Percentiles rank a stretch among this genome's conserved stretches.
Evolutionary conservation across 2,888 invertebrate species (phyloP).

Genomic region (Actias luna): DNA sequence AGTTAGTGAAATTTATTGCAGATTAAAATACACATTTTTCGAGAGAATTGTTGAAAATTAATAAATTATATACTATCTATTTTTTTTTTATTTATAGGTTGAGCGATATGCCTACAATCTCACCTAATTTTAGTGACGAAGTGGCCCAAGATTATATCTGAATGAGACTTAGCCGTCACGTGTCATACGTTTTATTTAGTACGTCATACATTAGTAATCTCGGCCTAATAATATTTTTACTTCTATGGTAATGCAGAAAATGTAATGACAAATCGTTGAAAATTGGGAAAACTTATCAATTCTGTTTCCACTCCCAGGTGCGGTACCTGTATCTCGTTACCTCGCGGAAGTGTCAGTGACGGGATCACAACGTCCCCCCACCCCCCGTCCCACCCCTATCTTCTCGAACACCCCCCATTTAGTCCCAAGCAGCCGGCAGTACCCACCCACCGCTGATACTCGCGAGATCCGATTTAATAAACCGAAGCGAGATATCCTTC

Average conservation of each 20-base stretch:
- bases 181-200: no score
- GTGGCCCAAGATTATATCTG: no score
- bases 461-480: slow-evolving; percentile 18
- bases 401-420: background rate
- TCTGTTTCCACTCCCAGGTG: background rate
- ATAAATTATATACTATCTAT: no score
- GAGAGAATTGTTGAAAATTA: no score
- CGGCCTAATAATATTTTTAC: no score
- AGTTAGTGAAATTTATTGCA: no score
- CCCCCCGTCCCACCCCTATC: background rate
- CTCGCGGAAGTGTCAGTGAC: slow-evolving; percentile 15
- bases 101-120: no score
- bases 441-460: slow-evolving; percentile 15
- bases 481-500: slow-evolving; percentile 7
- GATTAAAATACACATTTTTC: no score
- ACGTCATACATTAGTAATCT: no score
- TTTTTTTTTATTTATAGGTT: no score
- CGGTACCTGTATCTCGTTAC: slow-evolving; percentile 5
- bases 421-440: background rate
- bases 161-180: no score
- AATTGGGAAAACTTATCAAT: background rate
- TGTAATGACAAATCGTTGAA: background rate
- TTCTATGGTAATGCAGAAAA: background rate
- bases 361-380: background rate
- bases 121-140: no score